These are phyloP conservation scores for Calosoma granatense DNA, from an alignment of 1,140 invertebrate species.

Conservation along the genomic window DNA sequence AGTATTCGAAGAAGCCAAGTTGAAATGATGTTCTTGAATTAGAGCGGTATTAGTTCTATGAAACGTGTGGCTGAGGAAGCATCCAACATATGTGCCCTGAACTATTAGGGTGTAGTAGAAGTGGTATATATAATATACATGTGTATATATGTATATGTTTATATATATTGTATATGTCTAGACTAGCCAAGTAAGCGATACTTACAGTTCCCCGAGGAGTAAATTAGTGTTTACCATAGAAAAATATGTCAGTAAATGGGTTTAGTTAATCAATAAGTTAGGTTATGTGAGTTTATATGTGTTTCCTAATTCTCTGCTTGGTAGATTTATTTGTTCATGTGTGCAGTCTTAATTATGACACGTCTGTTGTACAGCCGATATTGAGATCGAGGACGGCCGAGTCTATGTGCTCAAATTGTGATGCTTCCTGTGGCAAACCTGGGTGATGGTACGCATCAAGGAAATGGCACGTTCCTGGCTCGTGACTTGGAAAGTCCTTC, in stretches of 20 bases:
- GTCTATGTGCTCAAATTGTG: conserved; percentile 56
- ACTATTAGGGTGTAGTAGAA: too few relatives aligned
- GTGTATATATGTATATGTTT: too few relatives aligned
- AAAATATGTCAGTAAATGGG: background rate
- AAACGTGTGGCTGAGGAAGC: too few relatives aligned
- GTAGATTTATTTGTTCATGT: background rate
- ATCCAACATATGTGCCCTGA: too few relatives aligned
- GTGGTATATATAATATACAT: too few relatives aligned
- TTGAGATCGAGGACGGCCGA: conserved; percentile 32
- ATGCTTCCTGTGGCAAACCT: conserved; percentile 41
- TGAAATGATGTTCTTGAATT: too few relatives aligned
- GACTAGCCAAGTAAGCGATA: background rate
- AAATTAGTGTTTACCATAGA: background rate
- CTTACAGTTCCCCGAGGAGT: background rate
- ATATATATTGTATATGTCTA: background rate
- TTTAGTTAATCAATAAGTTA: too few relatives aligned
- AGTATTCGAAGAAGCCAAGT: too few relatives aligned
- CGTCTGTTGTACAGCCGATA: background rate
- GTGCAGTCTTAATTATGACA: background rate
- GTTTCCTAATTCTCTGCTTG: background rate
- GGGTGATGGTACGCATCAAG: conserved; percentile 70
- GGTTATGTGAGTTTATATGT: too few relatives aligned
- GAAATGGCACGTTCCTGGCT: conserved; percentile 77
- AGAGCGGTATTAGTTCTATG: too few relatives aligned
- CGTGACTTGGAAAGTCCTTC: conserved; percentile 69